Conservation (phyloP, 2,797 vertebrate species). For the Emys orbicularis region DNA sequence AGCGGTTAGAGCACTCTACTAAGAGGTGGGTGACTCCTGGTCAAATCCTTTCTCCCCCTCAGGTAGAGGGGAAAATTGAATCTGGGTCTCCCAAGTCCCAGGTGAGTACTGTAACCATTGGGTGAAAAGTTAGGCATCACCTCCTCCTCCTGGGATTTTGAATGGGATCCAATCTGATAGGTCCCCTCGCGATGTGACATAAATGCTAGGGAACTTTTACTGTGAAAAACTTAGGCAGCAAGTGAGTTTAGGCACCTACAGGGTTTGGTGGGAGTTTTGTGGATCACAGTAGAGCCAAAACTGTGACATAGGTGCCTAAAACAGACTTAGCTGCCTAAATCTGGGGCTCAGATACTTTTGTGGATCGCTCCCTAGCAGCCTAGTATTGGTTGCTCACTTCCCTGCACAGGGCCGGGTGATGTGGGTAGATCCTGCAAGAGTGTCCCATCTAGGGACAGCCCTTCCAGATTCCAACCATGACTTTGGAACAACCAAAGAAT, state of each 20-base stretch:
- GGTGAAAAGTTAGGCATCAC: background rate
- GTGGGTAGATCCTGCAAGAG: rapidly evolving
- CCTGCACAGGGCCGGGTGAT: background rate
- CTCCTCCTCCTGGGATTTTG: background rate
- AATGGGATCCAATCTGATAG: background rate
- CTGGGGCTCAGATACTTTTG: background rate
- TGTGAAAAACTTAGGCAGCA: background rate
- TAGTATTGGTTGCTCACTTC: background rate
- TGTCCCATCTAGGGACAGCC: background rate
- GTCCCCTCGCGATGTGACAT: background rate
- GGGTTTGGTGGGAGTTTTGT: too few species aligned
- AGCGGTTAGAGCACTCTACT: background rate
- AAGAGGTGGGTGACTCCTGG: background rate
- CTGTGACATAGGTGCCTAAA: background rate
- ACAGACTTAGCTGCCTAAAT: background rate
- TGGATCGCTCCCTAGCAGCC: background rate
- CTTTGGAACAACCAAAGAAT: background rate
- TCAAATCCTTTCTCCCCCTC: background rate
- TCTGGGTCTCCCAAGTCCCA: background rate
- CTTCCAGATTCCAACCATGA: background rate
- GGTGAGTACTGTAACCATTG: background rate
- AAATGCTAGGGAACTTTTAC: background rate
- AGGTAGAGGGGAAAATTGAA: background rate
- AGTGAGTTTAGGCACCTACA: background rate
- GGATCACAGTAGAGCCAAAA: background rate